Conservation (phyloP, 1,140 invertebrate species). For the Hylaeus volcanicus region DNA sequence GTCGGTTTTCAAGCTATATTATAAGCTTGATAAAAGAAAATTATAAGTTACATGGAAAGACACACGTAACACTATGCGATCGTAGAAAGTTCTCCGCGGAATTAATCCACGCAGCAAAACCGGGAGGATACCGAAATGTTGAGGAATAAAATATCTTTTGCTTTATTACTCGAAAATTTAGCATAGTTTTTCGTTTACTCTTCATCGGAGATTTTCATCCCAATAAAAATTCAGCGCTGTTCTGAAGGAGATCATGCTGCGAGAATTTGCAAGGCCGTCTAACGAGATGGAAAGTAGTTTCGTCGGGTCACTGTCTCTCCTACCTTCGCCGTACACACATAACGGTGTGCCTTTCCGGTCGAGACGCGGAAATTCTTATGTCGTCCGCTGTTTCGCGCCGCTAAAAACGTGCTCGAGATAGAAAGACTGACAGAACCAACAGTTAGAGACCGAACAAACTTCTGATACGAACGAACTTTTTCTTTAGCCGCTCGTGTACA, state of each 20-base stretch:
- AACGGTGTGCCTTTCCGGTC: background rate
- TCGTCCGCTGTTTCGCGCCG: background rate
- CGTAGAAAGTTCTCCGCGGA: too few species aligned
- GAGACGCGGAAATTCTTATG: background rate
- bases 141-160: background rate
- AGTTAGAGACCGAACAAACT: background rate
- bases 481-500: too few species aligned
- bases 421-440: background rate
- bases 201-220: too few species aligned
- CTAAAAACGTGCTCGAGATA: background rate
- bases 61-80: too few species aligned
- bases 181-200: too few species aligned
- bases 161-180: background rate
- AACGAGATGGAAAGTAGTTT: conserved; percentile 25
- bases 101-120: too few species aligned
- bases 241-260: background rate
- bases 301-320: background rate
- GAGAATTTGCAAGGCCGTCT: background rate
- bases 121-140: too few species aligned
- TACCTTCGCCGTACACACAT: background rate
- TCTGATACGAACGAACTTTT: too few species aligned
- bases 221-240: too few species aligned
- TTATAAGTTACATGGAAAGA: too few species aligned
- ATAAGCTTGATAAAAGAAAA: too few species aligned
- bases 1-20: too few species aligned